phyloP scores from a whole-genome alignment of 2,113 vertebrate genomes.

The Cyphomyrus discorhynchus region DNA sequence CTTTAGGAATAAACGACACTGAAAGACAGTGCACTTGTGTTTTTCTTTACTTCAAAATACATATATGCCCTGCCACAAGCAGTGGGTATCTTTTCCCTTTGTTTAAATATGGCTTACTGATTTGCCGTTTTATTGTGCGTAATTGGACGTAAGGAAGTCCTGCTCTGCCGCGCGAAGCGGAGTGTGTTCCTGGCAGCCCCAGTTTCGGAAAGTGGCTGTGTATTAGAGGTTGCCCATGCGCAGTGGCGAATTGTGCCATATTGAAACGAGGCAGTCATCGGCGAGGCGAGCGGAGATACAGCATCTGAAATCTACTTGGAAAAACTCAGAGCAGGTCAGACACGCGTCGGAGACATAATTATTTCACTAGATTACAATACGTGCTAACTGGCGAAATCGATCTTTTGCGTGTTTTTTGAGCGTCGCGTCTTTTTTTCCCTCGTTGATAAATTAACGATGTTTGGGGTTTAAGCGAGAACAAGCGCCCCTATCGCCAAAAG shows the following conservation, averaged over 20 bases:
- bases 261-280: conserved; percentile 87
- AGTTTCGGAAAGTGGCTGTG: conserved; percentile 54
- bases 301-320: conserved; percentile 68
- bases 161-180: conserved; percentile 4
- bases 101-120: conserved; percentile 24
- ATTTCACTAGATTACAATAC: conserved; percentile 49
- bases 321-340: conserved; percentile 83
- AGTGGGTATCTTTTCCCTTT: conserved; percentile 8
- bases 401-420: conserved; percentile 34
- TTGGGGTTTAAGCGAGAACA: conserved; percentile 56
- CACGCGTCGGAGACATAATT: conserved; percentile 49
- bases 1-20: not conserved
- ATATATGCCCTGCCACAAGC: not conserved
- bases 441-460: conserved; percentile 64
- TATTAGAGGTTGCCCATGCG: conserved; percentile 69
- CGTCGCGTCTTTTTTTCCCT: conserved; percentile 56
- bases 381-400: conserved; percentile 22
- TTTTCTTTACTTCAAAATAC: not conserved
- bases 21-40: not conserved
- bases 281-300: conserved; percentile 71
- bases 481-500: conserved; percentile 57
- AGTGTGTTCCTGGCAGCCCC: conserved; percentile 29
- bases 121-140: conserved; percentile 21
- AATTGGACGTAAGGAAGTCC: conserved; percentile 22
- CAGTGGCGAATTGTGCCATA: conserved; percentile 80